phyloP scores from a whole-genome alignment of 2,113 vertebrate genomes.

The Gracilinanus agilis region DNA sequence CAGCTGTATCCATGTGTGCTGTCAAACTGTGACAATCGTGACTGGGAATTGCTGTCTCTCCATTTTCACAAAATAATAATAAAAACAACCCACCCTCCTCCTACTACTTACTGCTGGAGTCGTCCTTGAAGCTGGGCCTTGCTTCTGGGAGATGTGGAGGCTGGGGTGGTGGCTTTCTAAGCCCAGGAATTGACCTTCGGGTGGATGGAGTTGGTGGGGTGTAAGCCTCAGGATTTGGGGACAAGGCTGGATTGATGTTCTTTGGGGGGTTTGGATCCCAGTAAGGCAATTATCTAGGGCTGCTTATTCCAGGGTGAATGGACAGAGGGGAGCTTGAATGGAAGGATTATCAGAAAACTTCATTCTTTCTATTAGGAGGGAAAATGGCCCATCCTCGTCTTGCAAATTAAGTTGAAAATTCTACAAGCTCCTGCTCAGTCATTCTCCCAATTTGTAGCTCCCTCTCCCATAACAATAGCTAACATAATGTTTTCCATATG shows the following conservation, averaged over 20 bases:
- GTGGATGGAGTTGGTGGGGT: neutral
- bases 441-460: neutral
- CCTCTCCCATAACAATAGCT: neutral
- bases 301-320: neutral
- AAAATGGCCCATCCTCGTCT: neutral
- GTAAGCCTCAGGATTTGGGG: too few relatives aligned
- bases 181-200: neutral
- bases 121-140: neutral
- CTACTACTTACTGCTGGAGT: neutral
- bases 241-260: neutral
- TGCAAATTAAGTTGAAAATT: neutral
- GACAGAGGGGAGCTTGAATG: neutral
- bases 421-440: neutral
- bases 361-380: neutral
- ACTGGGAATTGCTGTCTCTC: constrained; percentile 81
- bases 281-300: neutral
- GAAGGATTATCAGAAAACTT: neutral
- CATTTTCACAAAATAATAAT: constrained; percentile 80
- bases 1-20: constrained; percentile 78
- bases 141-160: neutral
- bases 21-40: constrained; percentile 82
- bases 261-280: neutral
- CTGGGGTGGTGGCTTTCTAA: neutral
- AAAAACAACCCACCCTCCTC: constrained; percentile 32
- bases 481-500: neutral